These are phyloP conservation scores for Rhagonycha lutea DNA, from an alignment of 2,888 invertebrate genomes.

Conservation along the genomic window DNA sequence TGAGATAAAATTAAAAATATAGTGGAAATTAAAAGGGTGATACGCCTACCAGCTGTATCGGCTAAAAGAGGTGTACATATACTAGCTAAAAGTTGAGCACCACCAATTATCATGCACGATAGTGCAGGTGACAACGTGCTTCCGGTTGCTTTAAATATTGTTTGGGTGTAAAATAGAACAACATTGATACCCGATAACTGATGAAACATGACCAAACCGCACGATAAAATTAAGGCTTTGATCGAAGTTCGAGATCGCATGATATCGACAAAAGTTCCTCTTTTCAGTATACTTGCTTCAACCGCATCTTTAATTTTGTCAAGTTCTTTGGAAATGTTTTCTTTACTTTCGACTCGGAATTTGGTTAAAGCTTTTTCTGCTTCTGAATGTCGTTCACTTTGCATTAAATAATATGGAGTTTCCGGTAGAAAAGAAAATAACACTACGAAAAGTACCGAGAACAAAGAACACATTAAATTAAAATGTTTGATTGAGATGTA, in stretches of 20 bases:
- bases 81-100: constrained; percentile 74
- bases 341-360: constrained; percentile 63
- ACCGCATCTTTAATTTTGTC: constrained; percentile 45
- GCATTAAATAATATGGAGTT: constrained; percentile 72
- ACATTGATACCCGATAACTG: constrained; percentile 81
- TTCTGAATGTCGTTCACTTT: constrained; percentile 61
- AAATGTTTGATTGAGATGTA: constrained; percentile 66
- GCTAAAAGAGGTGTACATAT: constrained; percentile 72
- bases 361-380: constrained; percentile 62
- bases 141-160: constrained; percentile 69
- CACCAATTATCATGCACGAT: constrained; percentile 75
- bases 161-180: constrained; percentile 74
- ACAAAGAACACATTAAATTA: constrained; percentile 56
- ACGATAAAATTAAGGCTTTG: constrained; percentile 73
- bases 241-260: constrained; percentile 68
- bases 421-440: constrained; percentile 77
- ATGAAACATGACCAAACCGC: constrained; percentile 75
- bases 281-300: constrained; percentile 40
- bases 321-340: constrained; percentile 56
- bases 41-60: constrained; percentile 73
- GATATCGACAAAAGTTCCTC: constrained; percentile 59
- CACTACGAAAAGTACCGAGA: constrained; percentile 59
- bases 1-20: constrained; percentile 67
- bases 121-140: constrained; percentile 62
- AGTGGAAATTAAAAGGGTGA: constrained; percentile 71